Conservation (phyloP, 1,140 invertebrate species). For the Atta texana region DNA sequence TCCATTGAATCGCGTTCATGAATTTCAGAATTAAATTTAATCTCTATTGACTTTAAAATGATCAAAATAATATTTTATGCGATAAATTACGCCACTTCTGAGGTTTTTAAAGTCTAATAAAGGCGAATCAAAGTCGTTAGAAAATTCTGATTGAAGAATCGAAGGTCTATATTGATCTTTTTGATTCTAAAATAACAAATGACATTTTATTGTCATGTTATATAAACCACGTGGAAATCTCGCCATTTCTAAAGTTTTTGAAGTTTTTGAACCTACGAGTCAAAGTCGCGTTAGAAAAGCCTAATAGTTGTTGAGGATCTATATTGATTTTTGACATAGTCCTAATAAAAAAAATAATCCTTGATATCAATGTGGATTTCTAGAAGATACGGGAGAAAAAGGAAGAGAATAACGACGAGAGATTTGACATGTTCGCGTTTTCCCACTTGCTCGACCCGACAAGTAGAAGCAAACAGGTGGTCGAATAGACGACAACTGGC, state of each 20-base stretch:
- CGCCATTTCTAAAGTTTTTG: neutral
- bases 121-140: no score
- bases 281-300: neutral
- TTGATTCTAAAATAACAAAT: neutral
- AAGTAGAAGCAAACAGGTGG: slow-evolving; percentile 59
- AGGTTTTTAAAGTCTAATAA: no score
- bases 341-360: neutral
- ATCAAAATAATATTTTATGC: no score
- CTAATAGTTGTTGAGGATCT: neutral
- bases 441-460: slow-evolving; percentile 10
- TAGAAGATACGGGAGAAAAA: neutral
- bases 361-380: neutral
- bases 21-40: neutral
- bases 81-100: no score
- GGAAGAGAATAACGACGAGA: neutral
- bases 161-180: no score
- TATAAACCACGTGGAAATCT: neutral
- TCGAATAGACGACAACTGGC: slow-evolving; percentile 38
- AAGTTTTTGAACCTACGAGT: neutral
- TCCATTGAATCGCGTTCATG: no score
- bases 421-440: slow-evolving; percentile 9
- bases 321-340: neutral
- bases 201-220: neutral
- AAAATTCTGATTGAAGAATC: no score
- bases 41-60: no score